These are phyloP conservation scores for Chinchilla lanigera DNA, from an alignment of 2,113 vertebrate species.

Conservation along the genomic window DNA sequence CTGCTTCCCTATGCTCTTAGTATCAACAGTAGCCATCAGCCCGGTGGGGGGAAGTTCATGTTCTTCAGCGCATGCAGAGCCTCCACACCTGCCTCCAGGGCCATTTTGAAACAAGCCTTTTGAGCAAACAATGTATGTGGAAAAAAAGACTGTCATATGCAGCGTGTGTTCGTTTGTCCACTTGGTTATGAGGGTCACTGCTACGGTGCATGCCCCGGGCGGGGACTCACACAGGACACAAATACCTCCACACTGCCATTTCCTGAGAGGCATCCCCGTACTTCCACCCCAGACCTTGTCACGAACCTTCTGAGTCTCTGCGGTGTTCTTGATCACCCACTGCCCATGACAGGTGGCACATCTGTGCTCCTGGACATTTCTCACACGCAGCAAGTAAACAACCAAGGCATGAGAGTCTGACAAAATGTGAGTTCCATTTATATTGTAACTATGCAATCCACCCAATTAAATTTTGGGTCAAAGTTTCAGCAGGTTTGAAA, in stretches of 20 bases:
- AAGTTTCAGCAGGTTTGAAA: not conserved
- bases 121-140: not conserved
- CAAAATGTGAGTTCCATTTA: not conserved
- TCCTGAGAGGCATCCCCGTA: not conserved
- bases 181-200: not conserved
- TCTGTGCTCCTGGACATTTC: not conserved
- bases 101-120: not conserved
- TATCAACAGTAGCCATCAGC: not conserved
- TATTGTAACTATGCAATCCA: not conserved
- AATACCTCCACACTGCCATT: not conserved
- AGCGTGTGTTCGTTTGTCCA: not conserved
- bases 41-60: not conserved
- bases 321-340: not conserved
- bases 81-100: not conserved
- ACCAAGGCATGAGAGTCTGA: not conserved
- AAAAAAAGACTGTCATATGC: not conserved
- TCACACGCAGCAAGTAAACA: not conserved
- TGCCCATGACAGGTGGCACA: accelerated
- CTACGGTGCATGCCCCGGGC: no score
- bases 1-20: not conserved
- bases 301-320: not conserved
- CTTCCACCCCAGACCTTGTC: not conserved
- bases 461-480: not conserved
- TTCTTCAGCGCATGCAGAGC: not conserved
- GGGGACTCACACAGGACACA: not conserved